These are phyloP conservation scores for Ennomos erosarius DNA, from an alignment of 2,888 invertebrate species.

Conservation along the genomic window DNA sequence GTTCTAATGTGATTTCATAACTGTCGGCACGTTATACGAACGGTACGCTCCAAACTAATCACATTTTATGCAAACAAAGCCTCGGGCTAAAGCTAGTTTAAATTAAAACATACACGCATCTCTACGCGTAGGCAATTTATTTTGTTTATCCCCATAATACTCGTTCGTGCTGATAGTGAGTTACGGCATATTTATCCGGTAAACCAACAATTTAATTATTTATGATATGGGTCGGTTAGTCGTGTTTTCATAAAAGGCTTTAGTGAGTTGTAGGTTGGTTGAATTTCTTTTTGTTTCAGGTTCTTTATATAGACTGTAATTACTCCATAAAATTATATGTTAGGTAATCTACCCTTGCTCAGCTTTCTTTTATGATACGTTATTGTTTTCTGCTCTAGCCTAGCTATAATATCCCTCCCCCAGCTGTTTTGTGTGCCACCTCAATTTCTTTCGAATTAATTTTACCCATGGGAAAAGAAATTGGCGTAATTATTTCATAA, in stretches of 20 bases:
- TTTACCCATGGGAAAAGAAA: no score
- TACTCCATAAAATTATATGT: no score
- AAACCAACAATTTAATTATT: conserved; percentile 28
- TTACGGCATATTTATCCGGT: conserved; percentile 33
- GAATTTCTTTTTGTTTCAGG: neutral
- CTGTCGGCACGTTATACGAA: no score
- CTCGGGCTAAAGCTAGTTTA: conserved; percentile 7
- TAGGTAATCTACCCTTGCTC: no score
- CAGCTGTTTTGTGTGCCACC: no score
- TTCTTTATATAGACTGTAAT: no score
- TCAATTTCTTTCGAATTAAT: no score
- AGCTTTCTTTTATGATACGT: no score
- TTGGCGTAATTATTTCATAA: no score
- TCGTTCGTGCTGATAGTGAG: conserved; percentile 26
- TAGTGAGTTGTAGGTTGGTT: conserved; percentile 14
- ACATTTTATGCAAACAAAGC: conserved; percentile 15
- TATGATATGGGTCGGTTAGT: conserved; percentile 34
- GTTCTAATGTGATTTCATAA: no score
- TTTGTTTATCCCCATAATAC: conserved; percentile 32
- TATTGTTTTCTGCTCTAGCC: no score
- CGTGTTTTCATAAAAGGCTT: conserved; percentile 24
- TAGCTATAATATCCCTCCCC: no score
- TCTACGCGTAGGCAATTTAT: conserved; percentile 22
- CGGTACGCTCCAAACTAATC: conserved; percentile 1
- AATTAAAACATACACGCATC: conserved; percentile 24